Base-by-base conservation (phyloP, 1,140 invertebrate genomes). In the Apis laboriosa region DNA sequence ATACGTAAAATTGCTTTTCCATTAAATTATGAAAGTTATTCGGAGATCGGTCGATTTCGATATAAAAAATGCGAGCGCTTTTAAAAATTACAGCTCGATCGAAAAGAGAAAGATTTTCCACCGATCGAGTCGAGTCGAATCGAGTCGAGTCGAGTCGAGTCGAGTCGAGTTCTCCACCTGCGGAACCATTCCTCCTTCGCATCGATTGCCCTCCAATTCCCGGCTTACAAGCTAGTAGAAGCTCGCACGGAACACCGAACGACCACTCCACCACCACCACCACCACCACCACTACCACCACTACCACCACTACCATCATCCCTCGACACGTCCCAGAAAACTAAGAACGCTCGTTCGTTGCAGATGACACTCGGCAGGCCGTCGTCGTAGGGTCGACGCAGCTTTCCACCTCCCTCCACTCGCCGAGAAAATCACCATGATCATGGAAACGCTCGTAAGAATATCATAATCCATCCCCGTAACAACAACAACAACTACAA, bases 321-420 rank as follows among this genome's bases (percentile, higher is more conserved):
- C 15, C 17, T 7, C 9, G 24, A 51, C 3, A 34, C 21, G 15
- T n/a, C 34, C 34, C 19, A 43, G 68, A 56, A 49, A 66, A 58
- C 72, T 85, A 85, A 88, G 55, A 79, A 28, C 7, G 43, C 75
- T 72, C 60, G 60, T 88, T 87, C 19, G 58, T 88, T 88, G 75
- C 86, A 88, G 86, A 88, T 88, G 86, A 88, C 86, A 80, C 67
- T 70, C 51, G 75, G 87, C 82, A 77, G 55, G 72, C 70, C 61
- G 86, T 78, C 83, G 86, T 88, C 83, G 86, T 88, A 87, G 84
- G 71, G 19, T 67, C 86, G 86, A 79, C 86, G 86, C 86, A 72
- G 58, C 75, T 53, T 21, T 55, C 56, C 75, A 28, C 1, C 58
- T 49, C 11, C 49, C 12, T 34, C 70, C 1, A 15, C 70, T 21